Percentiles rank a stretch among this genome's conserved stretches.
phyloP scores from a whole-genome alignment of 2,113 vertebrate species.

The Rynchops niger region DNA sequence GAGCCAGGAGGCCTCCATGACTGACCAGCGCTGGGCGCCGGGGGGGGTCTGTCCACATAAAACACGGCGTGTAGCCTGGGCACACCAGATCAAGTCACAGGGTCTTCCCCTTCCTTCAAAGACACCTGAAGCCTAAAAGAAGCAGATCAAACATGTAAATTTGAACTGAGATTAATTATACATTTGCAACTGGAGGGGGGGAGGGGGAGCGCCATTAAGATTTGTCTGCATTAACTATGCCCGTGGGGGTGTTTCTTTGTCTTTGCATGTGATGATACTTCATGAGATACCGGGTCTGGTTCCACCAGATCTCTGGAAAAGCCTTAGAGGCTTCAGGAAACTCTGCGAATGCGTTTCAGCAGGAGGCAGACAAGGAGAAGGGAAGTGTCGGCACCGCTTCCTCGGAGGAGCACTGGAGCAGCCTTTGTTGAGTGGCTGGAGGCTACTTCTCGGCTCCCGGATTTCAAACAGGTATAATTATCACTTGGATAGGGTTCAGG shows the following conservation, averaged over 20 bases:
- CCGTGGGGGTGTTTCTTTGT: conserved; percentile 32
- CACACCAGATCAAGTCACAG: background rate
- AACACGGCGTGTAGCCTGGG: background rate
- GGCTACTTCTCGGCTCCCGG: conserved; percentile 21
- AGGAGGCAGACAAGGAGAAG: conserved; percentile 40
- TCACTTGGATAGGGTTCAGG: conserved; percentile 63
- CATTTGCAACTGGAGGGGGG: background rate
- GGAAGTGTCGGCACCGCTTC: conserved; percentile 3
- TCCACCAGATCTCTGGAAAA: conserved; percentile 39
- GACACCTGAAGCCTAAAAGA: background rate
- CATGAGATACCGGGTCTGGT: conserved; percentile 10
- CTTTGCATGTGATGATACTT: background rate
- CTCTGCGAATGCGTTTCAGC: conserved; percentile 15
- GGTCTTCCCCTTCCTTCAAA: conserved; percentile 10
- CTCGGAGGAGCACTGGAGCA: background rate
- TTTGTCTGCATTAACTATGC: background rate
- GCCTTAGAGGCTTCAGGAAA: conserved; percentile 44
- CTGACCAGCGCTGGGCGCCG: background rate
- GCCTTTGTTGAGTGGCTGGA: conserved; percentile 58
- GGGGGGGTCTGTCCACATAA: background rate
- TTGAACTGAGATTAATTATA: conserved; percentile 43
- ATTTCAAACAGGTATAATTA: conserved; percentile 69
- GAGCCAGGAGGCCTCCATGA: background rate
- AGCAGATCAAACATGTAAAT: conserved; percentile 57
- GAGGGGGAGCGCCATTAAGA: background rate